These are phyloP conservation scores for Drosophila neocordata DNA, from an alignment of 1,140 invertebrate species.

Conservation along the genomic window DNA sequence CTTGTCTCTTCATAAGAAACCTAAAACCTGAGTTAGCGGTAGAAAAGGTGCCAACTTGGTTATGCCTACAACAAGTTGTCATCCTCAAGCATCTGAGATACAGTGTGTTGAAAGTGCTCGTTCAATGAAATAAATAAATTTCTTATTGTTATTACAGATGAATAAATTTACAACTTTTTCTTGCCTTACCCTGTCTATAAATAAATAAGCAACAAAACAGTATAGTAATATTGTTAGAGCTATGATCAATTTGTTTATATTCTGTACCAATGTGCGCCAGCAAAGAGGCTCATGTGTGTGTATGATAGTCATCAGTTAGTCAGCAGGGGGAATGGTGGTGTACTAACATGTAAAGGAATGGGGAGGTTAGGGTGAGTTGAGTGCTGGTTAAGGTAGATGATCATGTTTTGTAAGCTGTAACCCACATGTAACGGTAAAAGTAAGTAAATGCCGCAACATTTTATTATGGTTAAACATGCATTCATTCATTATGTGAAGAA, in stretches of 20 bases:
- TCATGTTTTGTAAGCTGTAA: slow-evolving; percentile 55
- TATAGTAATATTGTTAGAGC: too few relatives aligned
- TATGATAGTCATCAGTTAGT: neutral
- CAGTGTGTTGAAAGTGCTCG: neutral
- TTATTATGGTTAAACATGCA: slow-evolving; percentile 70
- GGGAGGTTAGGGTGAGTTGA: neutral
- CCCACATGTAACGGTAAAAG: slow-evolving; percentile 6
- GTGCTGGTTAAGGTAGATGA: slow-evolving; percentile 1
- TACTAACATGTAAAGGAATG: neutral
- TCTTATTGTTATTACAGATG: too few relatives aligned
- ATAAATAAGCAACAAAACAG: too few relatives aligned
- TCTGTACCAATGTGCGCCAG: slow-evolving; percentile 20
- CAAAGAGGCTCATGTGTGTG: slow-evolving; percentile 14
- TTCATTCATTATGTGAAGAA: slow-evolving; percentile 43
- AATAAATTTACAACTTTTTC: too few relatives aligned
- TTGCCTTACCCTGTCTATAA: too few relatives aligned
- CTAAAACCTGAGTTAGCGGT: neutral
- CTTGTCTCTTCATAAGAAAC: slow-evolving; percentile 2
- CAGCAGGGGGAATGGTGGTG: neutral
- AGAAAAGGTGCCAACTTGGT: neutral
- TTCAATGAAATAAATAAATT: too few relatives aligned
- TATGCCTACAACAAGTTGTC: slow-evolving; percentile 2
- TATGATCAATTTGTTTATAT: neutral
- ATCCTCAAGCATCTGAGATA: neutral
- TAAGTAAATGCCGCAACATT: slow-evolving; percentile 64